These are phyloP conservation scores for Cydia strobilella DNA, from an alignment of 1,140 invertebrate genomes.

Conservation along the genomic window DNA sequence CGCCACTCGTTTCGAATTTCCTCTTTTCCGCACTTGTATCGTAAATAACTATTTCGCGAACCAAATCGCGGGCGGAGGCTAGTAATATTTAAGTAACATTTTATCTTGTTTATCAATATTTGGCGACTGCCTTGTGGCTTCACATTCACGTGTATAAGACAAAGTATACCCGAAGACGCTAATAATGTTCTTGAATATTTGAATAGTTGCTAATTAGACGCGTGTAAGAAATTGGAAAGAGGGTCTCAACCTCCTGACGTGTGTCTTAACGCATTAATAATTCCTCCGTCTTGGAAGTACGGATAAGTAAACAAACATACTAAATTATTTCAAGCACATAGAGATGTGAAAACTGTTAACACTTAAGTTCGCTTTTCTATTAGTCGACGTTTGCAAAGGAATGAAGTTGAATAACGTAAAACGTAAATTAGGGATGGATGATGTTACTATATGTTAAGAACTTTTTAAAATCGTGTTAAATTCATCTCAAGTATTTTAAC, in stretches of 20 bases:
- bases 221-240: conserved; percentile 49
- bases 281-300: conserved; percentile 26
- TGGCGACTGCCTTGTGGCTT: too few species aligned
- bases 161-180: background rate
- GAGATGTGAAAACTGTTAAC: background rate
- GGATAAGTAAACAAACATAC: conserved; percentile 21
- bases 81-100: too few species aligned
- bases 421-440: too few species aligned
- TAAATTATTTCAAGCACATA: conserved; percentile 27
- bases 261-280: conserved; percentile 44
- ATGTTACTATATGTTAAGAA: too few species aligned
- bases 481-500: too few species aligned
- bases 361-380: background rate
- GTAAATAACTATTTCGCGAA: too few species aligned
- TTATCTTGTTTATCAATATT: too few species aligned
- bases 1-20: too few species aligned
- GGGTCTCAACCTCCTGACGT: conserved; percentile 45
- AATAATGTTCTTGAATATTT: conserved; percentile 30
- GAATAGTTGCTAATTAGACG: conserved; percentile 51
- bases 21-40: too few species aligned
- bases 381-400: conserved; percentile 21
- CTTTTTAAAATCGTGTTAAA: too few species aligned
- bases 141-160: background rate
- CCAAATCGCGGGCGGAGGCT: too few species aligned
- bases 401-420: conserved; percentile 32